Base-by-base conservation (phyloP, 2,888 invertebrate genomes). In the Campoplex capitator region DNA sequence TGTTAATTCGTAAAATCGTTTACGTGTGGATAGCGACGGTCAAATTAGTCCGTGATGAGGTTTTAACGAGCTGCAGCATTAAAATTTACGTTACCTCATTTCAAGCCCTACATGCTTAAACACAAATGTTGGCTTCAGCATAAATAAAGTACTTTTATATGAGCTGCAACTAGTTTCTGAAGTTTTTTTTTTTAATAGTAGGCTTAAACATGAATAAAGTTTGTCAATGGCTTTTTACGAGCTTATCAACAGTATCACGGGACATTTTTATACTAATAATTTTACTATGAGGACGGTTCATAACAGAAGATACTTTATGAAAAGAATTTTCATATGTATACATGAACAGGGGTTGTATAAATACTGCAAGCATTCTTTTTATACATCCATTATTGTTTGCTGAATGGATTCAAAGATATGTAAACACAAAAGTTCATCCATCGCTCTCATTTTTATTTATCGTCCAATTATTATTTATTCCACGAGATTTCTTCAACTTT, bases 41-140 rank as follows among this genome's bases (percentile, higher is more conserved):
- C 86, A 89, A 90, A 90, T 91, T 88, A 86, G 85, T 68, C 79
- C 79, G 85, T 88, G 89, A 90, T 91, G 88, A 88, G 88, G 82
- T 88, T 89, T 89, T 89, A 91, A 91, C 90, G 89, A 88, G 84
- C 80, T 67, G 74, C 75, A 79, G 75, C 65, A 85, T 76, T 58
- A 56, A 87, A 83, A 76, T 84, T 84, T 81, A 70, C 81, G 74
- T 86, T 86, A 84, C 86, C 74, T 80, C 84, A 84, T 88, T 84
- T 71, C 56, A 58, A 70, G 51, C 54, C 42, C 67, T 83, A 38
- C 62, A 18, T 42, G 58, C 77, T 62, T 23, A n/a, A 32, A 35
- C 38, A 38, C 45, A 38, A 81, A 77, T 32, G 65, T 71, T 65
- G 28, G 42, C 11, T 45, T 42, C 54, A 32, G 38, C 75, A 45